A percentile compares a stretch with the other conserved stretches of the same genome.
phyloP scores from a whole-genome alignment of 1,140 invertebrate species.

The Aplysia californica region DNA sequence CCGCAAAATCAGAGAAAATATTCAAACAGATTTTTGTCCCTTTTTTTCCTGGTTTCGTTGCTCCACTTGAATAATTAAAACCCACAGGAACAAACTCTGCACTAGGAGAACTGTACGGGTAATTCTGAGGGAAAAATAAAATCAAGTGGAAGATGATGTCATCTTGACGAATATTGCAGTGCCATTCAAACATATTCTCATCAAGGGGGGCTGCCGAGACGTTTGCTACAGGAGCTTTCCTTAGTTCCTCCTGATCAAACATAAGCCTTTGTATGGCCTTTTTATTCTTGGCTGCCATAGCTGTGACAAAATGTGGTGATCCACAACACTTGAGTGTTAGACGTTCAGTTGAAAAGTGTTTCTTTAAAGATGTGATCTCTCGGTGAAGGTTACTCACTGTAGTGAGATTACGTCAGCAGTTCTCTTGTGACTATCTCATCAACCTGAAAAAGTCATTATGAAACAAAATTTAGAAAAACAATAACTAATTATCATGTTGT shows the following conservation, averaged over 20 bases:
- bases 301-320: no score
- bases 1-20: constrained; percentile 58
- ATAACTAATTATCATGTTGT: no score
- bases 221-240: constrained; percentile 49
- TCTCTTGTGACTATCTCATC: no score
- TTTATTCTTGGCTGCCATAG: background rate
- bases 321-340: no score
- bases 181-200: constrained; percentile 59
- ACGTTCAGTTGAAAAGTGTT: no score
- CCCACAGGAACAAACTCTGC: constrained; percentile 57
- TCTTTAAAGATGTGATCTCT: no score
- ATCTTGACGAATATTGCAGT: constrained; percentile 57
- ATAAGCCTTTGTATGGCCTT: constrained; percentile 44
- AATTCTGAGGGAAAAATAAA: constrained; percentile 50
- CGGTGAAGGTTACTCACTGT: no score
- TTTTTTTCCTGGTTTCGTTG: constrained; percentile 50
- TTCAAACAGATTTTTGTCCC: constrained; percentile 51
- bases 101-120: constrained; percentile 56
- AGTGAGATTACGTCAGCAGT: no score
- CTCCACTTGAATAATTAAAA: constrained; percentile 50
- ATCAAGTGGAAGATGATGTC: constrained; percentile 56
- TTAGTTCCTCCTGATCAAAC: constrained; percentile 47
- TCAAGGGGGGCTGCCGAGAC: constrained; percentile 56
- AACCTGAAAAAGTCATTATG: no score
- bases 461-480: no score